phyloP scores from a whole-genome alignment of 1,140 invertebrate genomes.

The Drosophila eugracilis region DNA sequence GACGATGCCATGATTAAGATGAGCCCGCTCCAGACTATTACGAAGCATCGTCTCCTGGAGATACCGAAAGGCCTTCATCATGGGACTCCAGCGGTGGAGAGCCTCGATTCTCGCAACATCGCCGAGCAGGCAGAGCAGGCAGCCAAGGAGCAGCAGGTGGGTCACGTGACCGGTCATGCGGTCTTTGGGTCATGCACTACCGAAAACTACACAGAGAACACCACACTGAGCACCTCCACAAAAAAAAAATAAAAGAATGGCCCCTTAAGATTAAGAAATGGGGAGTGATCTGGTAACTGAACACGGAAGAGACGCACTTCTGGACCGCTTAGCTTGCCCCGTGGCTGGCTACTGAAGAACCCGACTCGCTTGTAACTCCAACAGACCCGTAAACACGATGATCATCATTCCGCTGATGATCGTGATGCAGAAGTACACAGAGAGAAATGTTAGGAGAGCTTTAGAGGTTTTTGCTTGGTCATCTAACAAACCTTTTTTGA shows the following conservation, averaged over 20 bases:
- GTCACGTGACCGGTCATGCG: constrained; percentile 35
- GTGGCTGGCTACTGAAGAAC: constrained; percentile 77
- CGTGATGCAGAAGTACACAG: constrained; percentile 21
- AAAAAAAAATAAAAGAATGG: background rate
- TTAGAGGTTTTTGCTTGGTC: too few species aligned
- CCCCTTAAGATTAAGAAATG: too few species aligned
- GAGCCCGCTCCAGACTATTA: constrained; percentile 71
- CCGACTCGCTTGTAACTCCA: constrained; percentile 51
- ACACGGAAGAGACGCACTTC: constrained; percentile 27
- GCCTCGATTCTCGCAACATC: constrained; percentile 13
- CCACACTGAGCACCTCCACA: background rate
- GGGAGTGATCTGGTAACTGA: constrained; percentile 3
- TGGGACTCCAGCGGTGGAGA: constrained; percentile 60
- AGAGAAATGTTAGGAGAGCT: background rate
- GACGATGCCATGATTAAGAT: constrained; percentile 75
- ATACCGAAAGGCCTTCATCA: constrained; percentile 67
- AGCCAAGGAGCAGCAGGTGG: constrained; percentile 25
- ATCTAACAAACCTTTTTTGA: too few species aligned
- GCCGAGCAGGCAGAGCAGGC: constrained; percentile 37
- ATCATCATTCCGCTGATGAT: constrained; percentile 7
- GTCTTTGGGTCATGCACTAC: background rate
- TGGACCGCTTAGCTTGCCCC: constrained; percentile 72
- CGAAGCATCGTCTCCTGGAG: constrained; percentile 75
- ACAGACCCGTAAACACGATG: constrained; percentile 20
- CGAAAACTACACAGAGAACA: constrained; percentile 3